Evolutionary conservation across 2,797 vertebrate species (phyloP), one percentile per base, ranked within the genome.

Genomic region (Garrulus glandarius): DNA sequence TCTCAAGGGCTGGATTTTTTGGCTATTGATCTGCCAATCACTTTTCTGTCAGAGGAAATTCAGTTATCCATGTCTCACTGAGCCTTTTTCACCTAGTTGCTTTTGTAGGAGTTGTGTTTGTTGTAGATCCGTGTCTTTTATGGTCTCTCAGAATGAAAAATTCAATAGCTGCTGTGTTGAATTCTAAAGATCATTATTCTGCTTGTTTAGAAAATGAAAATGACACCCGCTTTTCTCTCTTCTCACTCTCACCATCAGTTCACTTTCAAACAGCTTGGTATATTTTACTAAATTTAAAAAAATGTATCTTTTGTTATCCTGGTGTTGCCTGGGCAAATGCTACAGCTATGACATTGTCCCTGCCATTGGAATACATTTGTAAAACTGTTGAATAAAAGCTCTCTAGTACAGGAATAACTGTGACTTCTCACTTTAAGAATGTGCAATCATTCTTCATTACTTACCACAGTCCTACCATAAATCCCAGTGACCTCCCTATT

Each of bases 161-260:
- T 49, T 84, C 82, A 94, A 77, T 60, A 89, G 65, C 59, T 92
- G 44, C 89, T 34, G 10, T 29, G 41, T 21, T 76, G 67, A 92
- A 93, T 94, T 92, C 75, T 79, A 59, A 87, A 91, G 53, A 82
- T 93, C 41, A 71, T 89, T 82, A 88, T 88, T 94, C 89, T 22
- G 21, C 60, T 94, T 95, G 91, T 91, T 96, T 83, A 36, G 87
- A 84, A 89, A 94, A 94, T 78, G 50, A 91, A 92, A 89, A 88
- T 13, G 57, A 84, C 37, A 53, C 11, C 11, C 0, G 0, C 47
- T 95, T 89, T 93, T 76, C 82, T 89, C 37, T 57, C n/a, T 26
- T 68, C 16, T 87, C 57, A 22, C 57, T 75, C 72, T 75, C 32
- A 27, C 59, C 63, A 88, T 65, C 63, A 76, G 65, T 52, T 86